Evolutionary conservation across 1,140 invertebrate genomes (phyloP).

Genomic region (Caenorhabditis briggsae): DNA sequence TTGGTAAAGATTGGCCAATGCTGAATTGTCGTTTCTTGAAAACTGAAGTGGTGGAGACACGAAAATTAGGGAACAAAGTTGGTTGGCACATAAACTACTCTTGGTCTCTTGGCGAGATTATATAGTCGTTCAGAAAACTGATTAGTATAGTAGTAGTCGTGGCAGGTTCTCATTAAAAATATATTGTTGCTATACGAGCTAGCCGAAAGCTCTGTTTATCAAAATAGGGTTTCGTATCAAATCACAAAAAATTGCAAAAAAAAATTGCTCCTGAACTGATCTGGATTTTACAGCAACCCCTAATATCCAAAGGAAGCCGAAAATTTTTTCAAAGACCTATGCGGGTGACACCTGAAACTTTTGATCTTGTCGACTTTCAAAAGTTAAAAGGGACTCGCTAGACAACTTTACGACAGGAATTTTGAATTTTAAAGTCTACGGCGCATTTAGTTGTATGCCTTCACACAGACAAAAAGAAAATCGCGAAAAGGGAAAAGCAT

Average conservation of each 20-base stretch:
- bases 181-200: background rate
- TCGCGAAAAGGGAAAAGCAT: background rate
- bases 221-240: conserved; percentile 19
- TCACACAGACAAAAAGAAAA: background rate
- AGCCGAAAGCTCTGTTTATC: background rate
- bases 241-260: background rate
- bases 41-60: background rate
- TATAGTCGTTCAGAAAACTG: background rate
- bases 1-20: background rate
- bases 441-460: conserved; percentile 25
- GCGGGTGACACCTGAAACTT: too few species aligned
- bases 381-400: background rate
- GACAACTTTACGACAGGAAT: conserved; percentile 36
- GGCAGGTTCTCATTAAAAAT: background rate
- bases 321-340: too few species aligned
- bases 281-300: too few species aligned
- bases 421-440: conserved; percentile 7
- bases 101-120: background rate
- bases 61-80: conserved; percentile 16
- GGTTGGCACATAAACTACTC: conserved; percentile 10
- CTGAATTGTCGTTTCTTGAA: background rate
- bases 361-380: background rate
- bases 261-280: too few species aligned
- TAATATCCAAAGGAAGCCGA: too few species aligned
- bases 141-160: background rate